phyloP scores from a whole-genome alignment of 2,888 invertebrate genomes.

The Brachylomia viminalis region DNA sequence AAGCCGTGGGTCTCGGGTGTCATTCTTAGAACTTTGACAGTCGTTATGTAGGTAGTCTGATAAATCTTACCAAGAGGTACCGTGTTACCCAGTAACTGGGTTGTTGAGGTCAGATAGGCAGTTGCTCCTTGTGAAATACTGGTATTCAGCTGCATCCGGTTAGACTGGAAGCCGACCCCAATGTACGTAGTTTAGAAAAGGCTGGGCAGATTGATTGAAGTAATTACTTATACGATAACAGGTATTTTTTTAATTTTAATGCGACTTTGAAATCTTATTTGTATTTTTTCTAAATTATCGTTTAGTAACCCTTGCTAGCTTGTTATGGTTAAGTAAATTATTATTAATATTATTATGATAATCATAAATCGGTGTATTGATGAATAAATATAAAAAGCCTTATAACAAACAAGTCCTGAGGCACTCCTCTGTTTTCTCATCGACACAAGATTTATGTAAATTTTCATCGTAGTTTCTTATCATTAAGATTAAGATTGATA shows the following conservation, averaged over 20 bases:
- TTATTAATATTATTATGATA: too few relatives aligned
- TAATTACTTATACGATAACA: not conserved
- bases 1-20: not conserved
- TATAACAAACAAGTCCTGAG: not conserved
- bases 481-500: not conserved
- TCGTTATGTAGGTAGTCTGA: not conserved
- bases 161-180: not conserved
- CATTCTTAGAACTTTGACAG: not conserved
- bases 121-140: not conserved
- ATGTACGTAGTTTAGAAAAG: too few relatives aligned
- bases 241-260: not conserved
- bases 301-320: not conserved
- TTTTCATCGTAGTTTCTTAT: not conserved
- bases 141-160: not conserved
- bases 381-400: not conserved
- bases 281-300: not conserved
- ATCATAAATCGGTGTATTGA: not conserved
- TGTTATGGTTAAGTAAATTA: not conserved
- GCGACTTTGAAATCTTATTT: not conserved
- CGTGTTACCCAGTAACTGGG: not conserved
- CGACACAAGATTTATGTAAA: not conserved
- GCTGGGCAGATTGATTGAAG: not conserved
- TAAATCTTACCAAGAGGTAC: not conserved
- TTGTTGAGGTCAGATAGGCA: not conserved
- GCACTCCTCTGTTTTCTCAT: slow-evolving; percentile 2